These are phyloP conservation scores for Zaprionus inermis DNA, from an alignment of 1,140 invertebrate genomes.

Conservation along the genomic window DNA sequence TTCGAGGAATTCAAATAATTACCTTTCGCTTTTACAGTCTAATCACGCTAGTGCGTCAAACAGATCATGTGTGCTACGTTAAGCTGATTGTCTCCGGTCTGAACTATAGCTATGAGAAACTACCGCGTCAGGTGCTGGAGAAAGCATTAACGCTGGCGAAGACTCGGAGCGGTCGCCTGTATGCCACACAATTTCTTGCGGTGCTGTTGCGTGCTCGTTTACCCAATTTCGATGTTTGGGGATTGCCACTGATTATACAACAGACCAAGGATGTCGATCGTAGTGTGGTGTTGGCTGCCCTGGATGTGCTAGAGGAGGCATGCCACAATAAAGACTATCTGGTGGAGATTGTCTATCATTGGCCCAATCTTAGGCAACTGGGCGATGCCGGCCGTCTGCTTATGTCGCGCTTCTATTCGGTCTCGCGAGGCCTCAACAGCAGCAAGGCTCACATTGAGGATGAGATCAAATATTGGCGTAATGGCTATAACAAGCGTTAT, in stretches of 20 bases:
- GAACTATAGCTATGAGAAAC: slow-evolving; percentile 91
- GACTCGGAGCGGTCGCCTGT: slow-evolving; percentile 91
- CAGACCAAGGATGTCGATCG: slow-evolving; percentile 93
- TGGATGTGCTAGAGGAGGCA: slow-evolving; percentile 95
- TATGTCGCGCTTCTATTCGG: slow-evolving; percentile 92
- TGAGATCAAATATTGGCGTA: slow-evolving; percentile 91
- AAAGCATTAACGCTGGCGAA: slow-evolving; percentile 86
- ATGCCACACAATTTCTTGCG: slow-evolving; percentile 95
- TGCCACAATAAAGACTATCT: slow-evolving; percentile 92
- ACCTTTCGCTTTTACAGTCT: slow-evolving; percentile 86
- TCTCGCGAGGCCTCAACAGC: slow-evolving; percentile 89
- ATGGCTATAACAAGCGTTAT: slow-evolving; percentile 91
- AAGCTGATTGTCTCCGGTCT: slow-evolving; percentile 95
- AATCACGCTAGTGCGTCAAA: slow-evolving; percentile 91
- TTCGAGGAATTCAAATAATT: background rate
- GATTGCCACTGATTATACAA: slow-evolving; percentile 91
- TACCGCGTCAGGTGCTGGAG: slow-evolving; percentile 89
- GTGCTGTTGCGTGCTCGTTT: slow-evolving; percentile 91
- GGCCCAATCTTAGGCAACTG: slow-evolving; percentile 90
- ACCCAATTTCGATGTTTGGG: slow-evolving; percentile 90
- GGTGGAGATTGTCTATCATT: slow-evolving; percentile 90
- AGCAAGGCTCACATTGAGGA: slow-evolving; percentile 88
- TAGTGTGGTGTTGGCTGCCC: slow-evolving; percentile 90
- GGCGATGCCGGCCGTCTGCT: slow-evolving; percentile 94
- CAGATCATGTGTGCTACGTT: slow-evolving; percentile 95